These are phyloP conservation scores for Meloidogyne exigua DNA, from an alignment of 1,140 invertebrate species.

Conservation along the genomic window DNA sequence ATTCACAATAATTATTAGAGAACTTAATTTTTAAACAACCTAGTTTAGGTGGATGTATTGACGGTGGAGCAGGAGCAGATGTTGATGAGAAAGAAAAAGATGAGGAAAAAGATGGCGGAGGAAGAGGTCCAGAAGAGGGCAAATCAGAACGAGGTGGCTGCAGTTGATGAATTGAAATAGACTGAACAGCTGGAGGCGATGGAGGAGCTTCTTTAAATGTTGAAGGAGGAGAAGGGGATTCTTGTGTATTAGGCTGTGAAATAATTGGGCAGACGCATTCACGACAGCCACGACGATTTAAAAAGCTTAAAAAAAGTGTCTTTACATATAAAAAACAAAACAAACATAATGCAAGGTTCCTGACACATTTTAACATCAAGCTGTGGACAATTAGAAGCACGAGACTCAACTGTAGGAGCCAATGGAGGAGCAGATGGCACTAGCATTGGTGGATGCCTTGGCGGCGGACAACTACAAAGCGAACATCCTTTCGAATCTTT, in stretches of 20 bases:
- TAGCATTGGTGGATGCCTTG: conserved; percentile 21
- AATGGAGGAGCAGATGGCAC: conserved; percentile 11
- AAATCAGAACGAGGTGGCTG: conserved; percentile 6
- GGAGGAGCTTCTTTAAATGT: conserved; percentile 3
- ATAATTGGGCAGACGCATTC: conserved; percentile 59
- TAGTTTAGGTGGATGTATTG: conserved; percentile 22
- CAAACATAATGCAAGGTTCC: conserved; percentile 62
- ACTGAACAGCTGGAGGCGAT: conserved; percentile 5
- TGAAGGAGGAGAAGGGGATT: conserved; percentile 8
- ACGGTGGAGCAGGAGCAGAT: conserved; percentile 15
- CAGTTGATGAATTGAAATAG: conserved; percentile 28
- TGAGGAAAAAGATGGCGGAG: neutral
- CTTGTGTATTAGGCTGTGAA: conserved; percentile 8
- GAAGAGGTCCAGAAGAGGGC: neutral
- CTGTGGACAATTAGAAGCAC: conserved; percentile 40
- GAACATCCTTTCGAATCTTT: conserved; percentile 57
- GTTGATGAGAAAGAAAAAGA: neutral
- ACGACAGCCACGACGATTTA: conserved; percentile 42
- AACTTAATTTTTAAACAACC: neutral
- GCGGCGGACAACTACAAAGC: conserved; percentile 60
- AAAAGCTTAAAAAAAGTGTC: neutral
- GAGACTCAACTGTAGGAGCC: conserved; percentile 11
- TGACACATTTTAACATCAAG: conserved; percentile 48
- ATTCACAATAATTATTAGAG: neutral
- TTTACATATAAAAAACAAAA: neutral